Evolutionary conservation across 2,888 invertebrate species (phyloP).

Genomic region (Pristionchus entomophagus): DNA sequence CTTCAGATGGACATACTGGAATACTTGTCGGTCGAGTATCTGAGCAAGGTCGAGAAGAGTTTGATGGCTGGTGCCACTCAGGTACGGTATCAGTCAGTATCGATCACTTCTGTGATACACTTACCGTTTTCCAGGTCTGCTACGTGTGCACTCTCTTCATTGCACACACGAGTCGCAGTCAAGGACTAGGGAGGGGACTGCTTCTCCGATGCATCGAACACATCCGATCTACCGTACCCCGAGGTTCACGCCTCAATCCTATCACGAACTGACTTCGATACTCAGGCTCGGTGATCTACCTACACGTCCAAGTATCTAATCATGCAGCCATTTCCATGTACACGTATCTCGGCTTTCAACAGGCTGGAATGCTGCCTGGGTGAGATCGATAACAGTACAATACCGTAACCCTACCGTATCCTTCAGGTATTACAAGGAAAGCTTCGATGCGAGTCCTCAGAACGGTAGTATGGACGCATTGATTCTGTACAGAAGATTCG

Average conservation of each 20-base stretch:
- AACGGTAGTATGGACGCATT: slow-evolving; percentile 22
- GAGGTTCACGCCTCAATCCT: not conserved
- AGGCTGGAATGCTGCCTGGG: slow-evolving; percentile 31
- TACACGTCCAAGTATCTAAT: slow-evolving; percentile 26
- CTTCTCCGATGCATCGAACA: slow-evolving; percentile 37
- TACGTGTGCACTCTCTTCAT: slow-evolving; percentile 39
- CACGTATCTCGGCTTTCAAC: slow-evolving; percentile 6
- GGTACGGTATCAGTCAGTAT: not conserved
- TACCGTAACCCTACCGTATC: slow-evolving; percentile 11
- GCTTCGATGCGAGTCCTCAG: slow-evolving; percentile 13
- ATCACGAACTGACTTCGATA: not conserved
- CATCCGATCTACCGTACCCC: slow-evolving; percentile 24
- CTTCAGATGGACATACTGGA: slow-evolving; percentile 6
- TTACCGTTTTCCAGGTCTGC: slow-evolving; percentile 40
- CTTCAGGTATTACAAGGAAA: slow-evolving; percentile 30
- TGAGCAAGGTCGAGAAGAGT: slow-evolving; percentile 10
- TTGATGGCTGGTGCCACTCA: not conserved
- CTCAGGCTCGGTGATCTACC: slow-evolving; percentile 26
- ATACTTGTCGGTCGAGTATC: slow-evolving; percentile 35
- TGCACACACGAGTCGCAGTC: slow-evolving; percentile 20
- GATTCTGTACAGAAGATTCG: slow-evolving; percentile 29
- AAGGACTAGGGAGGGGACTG: slow-evolving; percentile 21
- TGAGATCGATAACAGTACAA: not conserved
- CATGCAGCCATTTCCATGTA: not conserved
- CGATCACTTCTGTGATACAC: not conserved